phyloP scores from a whole-genome alignment of 2,888 invertebrate species.

The Brassicogethes aeneus region DNA sequence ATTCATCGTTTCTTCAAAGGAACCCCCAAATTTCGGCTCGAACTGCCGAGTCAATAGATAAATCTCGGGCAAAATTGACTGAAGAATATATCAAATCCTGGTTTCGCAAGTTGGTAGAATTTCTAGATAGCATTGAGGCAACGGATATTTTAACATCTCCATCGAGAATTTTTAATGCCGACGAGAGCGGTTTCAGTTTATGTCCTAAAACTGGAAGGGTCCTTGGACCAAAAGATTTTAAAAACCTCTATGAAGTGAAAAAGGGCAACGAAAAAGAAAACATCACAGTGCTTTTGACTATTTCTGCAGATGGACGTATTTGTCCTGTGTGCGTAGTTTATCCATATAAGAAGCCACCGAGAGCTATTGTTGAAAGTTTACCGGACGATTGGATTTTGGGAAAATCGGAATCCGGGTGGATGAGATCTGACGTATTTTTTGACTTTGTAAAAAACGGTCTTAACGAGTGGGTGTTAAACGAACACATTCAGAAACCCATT shows the following conservation, averaged over 20 bases:
- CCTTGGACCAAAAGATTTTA: too few species aligned
- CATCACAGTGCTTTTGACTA: too few species aligned
- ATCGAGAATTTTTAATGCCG: slow-evolving; percentile 21
- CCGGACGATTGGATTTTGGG: too few species aligned
- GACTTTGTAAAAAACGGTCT: slow-evolving; percentile 19
- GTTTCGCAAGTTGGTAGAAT: slow-evolving; percentile 3
- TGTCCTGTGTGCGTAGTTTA: too few species aligned
- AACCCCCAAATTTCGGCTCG: slow-evolving; percentile 12
- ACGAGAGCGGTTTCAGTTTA: slow-evolving; percentile 19
- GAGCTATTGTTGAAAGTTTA: too few species aligned
- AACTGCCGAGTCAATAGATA: slow-evolving; percentile 4
- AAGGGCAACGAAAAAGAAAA: too few species aligned
- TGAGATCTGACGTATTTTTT: too few species aligned
- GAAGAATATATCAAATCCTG: slow-evolving; percentile 7
- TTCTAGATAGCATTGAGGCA: slow-evolving; percentile 3
- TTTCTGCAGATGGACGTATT: too few species aligned
- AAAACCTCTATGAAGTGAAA: too few species aligned
- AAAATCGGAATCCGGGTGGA: too few species aligned
- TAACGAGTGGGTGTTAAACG: slow-evolving; percentile 14
- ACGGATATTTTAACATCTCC: slow-evolving; percentile 5
- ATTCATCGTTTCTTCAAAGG: slow-evolving; percentile 8
- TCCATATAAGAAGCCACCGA: too few species aligned
- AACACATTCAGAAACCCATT: slow-evolving; percentile 17
- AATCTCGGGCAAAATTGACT: slow-evolving; percentile 3
- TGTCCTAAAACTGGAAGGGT: slow-evolving; percentile 25